Evolutionary conservation across 2,797 vertebrate genomes (phyloP), one percentile per base, ranked within the genome.

Genomic region (Pantherophis vulpinus): DNA sequence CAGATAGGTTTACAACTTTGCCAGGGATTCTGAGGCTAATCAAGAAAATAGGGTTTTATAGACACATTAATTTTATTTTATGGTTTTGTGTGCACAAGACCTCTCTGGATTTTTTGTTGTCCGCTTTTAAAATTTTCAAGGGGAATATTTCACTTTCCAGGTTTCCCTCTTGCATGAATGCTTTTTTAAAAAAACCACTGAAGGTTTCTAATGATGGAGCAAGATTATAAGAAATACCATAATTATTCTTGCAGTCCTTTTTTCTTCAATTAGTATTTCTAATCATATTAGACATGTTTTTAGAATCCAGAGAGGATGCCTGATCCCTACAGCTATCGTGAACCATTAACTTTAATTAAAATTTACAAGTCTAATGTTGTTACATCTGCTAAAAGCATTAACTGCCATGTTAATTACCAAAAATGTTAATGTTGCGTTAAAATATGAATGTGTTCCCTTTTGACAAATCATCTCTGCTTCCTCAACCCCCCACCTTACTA

Each of bases 301-400:
- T 96, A 95, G 97, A 96, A 97, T 96, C 98, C 97, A 97, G 97
- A 98, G 97, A 98, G 97, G 96, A 97, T 95, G 97, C 95, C 96
- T 97, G 96, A 97, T 98, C 98, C 97, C 98, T 97, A 97, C 97
- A 98, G 98, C 97, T 97, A 98, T 97, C 96, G 95, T 96, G 97
- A 98, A 97, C 97, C 98, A 98, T 98, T 98, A 97, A 97, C 97
- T 97, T 97, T 98, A 98, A 98, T 98, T 98, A 98, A 98, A 98
- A 98, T 98, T 97, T 98, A 98, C 97, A 97, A 98, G 97, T 98
- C 97, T 98, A 98, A 98, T 98, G 97, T 97, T 98, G 97, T 98
- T 98, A 97, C 97, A 98, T 97, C 97, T 98, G 98, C 97, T 98
- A 97, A 98, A 98, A 97, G 97, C 97, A 97, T 98, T 98, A 98